These are phyloP conservation scores for Melospiza melodia DNA, from an alignment of 2,113 vertebrate genomes.

Conservation along the genomic window DNA sequence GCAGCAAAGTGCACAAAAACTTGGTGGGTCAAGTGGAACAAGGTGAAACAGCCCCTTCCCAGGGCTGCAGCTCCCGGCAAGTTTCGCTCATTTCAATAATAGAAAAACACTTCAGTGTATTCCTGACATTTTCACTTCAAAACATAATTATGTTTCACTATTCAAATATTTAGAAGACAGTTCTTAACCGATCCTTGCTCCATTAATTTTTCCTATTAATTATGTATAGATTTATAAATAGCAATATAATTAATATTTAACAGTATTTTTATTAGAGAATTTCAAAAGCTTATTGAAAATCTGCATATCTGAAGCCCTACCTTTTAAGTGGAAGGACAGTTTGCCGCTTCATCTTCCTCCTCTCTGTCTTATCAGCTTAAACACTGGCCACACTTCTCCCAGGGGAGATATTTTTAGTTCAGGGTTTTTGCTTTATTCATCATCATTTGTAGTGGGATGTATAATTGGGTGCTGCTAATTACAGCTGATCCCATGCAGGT, in stretches of 20 bases:
- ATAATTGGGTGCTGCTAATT: background rate
- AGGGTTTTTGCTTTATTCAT: background rate
- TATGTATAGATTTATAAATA: conserved; percentile 73
- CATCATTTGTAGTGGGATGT: background rate
- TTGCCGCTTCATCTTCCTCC: conserved; percentile 2
- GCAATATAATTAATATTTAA: conserved; percentile 68
- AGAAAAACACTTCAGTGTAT: conserved; percentile 5
- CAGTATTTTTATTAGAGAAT: conserved; percentile 53
- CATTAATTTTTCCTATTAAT: conserved; percentile 68
- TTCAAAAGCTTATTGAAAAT: conserved; percentile 45
- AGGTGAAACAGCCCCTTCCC: background rate
- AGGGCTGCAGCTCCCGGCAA: background rate
- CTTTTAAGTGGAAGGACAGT: conserved; percentile 27
- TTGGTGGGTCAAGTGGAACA: background rate
- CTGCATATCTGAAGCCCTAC: conserved; percentile 44
- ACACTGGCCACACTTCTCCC: background rate
- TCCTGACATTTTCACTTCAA: conserved; percentile 58
- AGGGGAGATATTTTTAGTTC: background rate
- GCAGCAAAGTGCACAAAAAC: background rate
- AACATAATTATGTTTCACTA: conserved; percentile 55
- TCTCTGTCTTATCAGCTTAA: background rate
- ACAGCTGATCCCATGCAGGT: background rate
- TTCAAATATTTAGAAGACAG: conserved; percentile 65
- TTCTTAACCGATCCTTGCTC: conserved; percentile 38
- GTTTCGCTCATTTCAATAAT: background rate